Base-by-base conservation (phyloP, 2,888 invertebrate genomes). In the Vesta saturnalis region DNA sequence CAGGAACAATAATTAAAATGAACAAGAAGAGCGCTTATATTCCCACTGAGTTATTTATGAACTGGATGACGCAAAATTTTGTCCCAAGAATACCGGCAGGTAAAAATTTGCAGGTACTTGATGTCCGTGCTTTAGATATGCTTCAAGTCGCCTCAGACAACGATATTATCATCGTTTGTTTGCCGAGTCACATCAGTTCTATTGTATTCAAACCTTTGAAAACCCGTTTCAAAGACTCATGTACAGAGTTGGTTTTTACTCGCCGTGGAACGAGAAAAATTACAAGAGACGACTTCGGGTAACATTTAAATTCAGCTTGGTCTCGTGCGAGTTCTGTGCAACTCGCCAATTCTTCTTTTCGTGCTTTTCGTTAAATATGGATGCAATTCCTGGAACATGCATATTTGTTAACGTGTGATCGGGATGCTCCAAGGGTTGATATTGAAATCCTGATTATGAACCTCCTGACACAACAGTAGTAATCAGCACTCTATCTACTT, bases 261-360 rank as follows among this genome's bases (percentile, higher is more conserved):
- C 23, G 30, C 22, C 23, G 56, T 30, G 55, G 55, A 22, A 55
- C 55, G 55, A 21, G 19, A 23, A 56, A 56, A 56, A 56, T 56
- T 56, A 30, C 56, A 14, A 56, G 23, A 56, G 30, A 30, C 30
- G 30, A 56, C 30, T 56, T 56, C 30, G 49, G 49, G 2, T 10
- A 15, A 15, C 49, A n/a, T 54, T 22, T 57, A 35, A 57, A 57
- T 35, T 35, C 14, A 39, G 57, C 57, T 35, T 57, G 57, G 35
- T 35, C 39, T 35, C 39, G 35, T 6, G 15, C 57, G 1, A 15
- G 14, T 4, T 14, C 54, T 54, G 54, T 54, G 12, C 8, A 35
- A 35, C 15, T 35, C 12, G 57, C 57, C 1, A 57, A 30, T 57
- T 35, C 18, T 49, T 8, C n/a, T 6, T 55, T 55, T 21, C 3